These are phyloP conservation scores for Bettongia penicillata DNA, from an alignment of 2,113 vertebrate genomes.

Conservation along the genomic window DNA sequence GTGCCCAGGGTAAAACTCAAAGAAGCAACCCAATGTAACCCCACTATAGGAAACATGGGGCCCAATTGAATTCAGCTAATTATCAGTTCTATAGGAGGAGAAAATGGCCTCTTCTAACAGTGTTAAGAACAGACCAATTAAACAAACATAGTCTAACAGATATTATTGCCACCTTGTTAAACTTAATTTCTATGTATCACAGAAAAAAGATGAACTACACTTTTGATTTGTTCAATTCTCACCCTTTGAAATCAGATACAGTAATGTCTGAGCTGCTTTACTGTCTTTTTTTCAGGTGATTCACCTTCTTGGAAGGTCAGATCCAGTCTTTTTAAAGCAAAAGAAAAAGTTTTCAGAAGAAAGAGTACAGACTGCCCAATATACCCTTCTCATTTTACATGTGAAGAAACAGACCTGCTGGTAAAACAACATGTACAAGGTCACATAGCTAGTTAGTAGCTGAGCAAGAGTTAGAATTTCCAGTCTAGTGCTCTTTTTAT, in stretches of 20 bases:
- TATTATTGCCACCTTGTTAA: neutral
- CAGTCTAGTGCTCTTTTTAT: neutral
- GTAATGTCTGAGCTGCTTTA: neutral
- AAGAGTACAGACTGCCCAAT: neutral
- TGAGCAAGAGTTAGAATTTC: neutral
- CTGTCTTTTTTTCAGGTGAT: neutral
- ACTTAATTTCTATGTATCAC: neutral
- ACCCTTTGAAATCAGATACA: neutral
- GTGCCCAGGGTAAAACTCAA: neutral
- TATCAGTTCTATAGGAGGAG: neutral
- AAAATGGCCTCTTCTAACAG: neutral
- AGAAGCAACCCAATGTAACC: neutral
- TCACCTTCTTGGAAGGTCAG: neutral
- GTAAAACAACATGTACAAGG: neutral
- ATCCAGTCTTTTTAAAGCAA: neutral
- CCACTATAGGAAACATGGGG: neutral
- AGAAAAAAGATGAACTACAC: neutral
- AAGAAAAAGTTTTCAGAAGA: neutral
- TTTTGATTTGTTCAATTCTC: neutral
- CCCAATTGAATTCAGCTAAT: neutral
- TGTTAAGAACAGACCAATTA: neutral
- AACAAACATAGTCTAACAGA: neutral
- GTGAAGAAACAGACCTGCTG: neutral
- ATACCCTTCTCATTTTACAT: neutral
- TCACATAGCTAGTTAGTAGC: neutral